A percentile compares a stretch with the other conserved stretches of the same genome.
Evolutionary conservation across 2,888 invertebrate genomes (phyloP).

Genomic region (Eristalinus aeneus): DNA sequence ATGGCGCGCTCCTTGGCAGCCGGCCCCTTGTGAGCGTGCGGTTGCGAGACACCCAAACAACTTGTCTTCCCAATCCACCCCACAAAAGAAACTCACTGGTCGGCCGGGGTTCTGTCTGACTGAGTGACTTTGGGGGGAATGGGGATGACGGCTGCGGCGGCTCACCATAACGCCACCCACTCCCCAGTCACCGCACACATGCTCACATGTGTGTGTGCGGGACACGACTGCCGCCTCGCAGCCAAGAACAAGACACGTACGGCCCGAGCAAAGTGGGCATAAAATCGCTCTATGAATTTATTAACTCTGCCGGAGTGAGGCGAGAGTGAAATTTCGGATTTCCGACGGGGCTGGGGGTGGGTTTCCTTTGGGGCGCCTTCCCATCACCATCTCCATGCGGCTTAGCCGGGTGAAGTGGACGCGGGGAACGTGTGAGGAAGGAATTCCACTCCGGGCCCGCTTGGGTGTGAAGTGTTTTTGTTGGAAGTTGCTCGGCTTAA

Average conservation of each 20-base stretch:
- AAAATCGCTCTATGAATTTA: conserved; percentile 71
- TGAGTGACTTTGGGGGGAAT: conserved; percentile 56
- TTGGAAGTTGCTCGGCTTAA: conserved; percentile 54
- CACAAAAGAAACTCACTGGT: conserved; percentile 24
- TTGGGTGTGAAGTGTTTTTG: conserved; percentile 47
- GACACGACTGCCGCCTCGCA: not conserved
- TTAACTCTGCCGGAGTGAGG: conserved; percentile 64
- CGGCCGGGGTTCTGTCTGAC: conserved; percentile 50
- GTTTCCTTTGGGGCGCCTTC: conserved; percentile 23
- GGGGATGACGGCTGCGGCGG: conserved; percentile 10
- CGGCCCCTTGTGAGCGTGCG: not conserved
- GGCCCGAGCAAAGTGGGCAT: conserved; percentile 65
- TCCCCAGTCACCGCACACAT: conserved; percentile 15
- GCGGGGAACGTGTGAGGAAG: not conserved
- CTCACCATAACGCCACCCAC: conserved; percentile 7
- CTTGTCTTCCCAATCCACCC: conserved; percentile 53
- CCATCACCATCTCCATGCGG: not conserved
- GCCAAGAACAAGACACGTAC: conserved; percentile 60
- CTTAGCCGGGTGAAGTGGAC: conserved; percentile 3
- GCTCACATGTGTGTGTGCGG: conserved; percentile 2
- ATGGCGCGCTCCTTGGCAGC: conserved; percentile 28
- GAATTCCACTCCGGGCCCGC: conserved; percentile 57
- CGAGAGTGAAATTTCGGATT: conserved; percentile 67
- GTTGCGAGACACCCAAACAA: conserved; percentile 57
- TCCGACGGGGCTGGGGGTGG: conserved; percentile 3